A percentile compares a stretch with the other conserved stretches of the same genome.
Conservation (phyloP, 2,888 invertebrate genomes). For the Epinotia brunnichana region DNA sequence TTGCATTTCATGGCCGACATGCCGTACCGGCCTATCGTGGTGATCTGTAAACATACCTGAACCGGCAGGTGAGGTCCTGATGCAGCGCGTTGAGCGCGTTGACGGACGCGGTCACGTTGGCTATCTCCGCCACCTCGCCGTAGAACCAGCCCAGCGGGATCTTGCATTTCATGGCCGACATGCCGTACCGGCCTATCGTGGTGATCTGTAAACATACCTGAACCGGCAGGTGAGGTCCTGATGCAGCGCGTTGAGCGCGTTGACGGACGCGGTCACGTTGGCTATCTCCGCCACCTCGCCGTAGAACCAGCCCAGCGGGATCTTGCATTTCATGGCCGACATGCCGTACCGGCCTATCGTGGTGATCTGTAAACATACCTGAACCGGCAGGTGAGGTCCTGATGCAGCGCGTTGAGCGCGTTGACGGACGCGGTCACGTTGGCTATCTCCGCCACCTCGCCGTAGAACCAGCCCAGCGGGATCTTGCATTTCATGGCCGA, state of each 20-base stretch:
- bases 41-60: too few relatives aligned
- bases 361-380: constrained; percentile 87
- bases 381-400: constrained; percentile 76
- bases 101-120: too few relatives aligned
- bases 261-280: constrained; percentile 81
- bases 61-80: too few relatives aligned
- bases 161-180: too few relatives aligned
- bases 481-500: constrained; percentile 94
- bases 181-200: too few relatives aligned
- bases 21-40: constrained; percentile 95
- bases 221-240: constrained; percentile 78
- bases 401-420: constrained; percentile 73
- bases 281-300: constrained; percentile 93
- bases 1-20: constrained; percentile 95
- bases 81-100: too few relatives aligned
- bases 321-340: constrained; percentile 94
- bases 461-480: constrained; percentile 96
- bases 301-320: constrained; percentile 96
- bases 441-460: constrained; percentile 91
- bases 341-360: constrained; percentile 96
- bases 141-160: too few relatives aligned
- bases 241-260: constrained; percentile 73
- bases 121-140: too few relatives aligned
- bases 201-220: too few relatives aligned
- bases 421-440: constrained; percentile 82